These are phyloP conservation scores for Orthonyx spaldingii DNA, from an alignment of 2,113 vertebrate genomes.

Conservation along the genomic window DNA sequence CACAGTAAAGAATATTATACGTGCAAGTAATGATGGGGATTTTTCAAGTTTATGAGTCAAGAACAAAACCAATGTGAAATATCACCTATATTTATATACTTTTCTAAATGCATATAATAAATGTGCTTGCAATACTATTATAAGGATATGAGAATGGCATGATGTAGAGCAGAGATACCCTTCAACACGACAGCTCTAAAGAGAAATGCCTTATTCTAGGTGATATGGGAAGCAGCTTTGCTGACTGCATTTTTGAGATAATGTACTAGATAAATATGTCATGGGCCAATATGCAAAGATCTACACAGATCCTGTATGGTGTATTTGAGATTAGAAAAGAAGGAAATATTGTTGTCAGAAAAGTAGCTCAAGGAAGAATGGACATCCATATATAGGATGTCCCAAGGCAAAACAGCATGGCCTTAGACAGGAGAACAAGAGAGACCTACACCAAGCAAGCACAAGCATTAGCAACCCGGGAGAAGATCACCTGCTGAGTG, in stretches of 20 bases:
- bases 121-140: not conserved
- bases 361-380: not conserved
- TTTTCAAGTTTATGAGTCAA: not conserved
- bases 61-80: not conserved
- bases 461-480: not conserved
- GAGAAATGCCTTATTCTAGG: not conserved
- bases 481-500: not conserved
- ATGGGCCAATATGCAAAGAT: not conserved
- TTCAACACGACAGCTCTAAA: not conserved
- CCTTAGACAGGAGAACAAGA: not conserved
- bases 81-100: not conserved
- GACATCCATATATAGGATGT: fast-evolving
- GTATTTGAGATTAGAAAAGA: not conserved
- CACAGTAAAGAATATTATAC: not conserved
- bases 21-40: not conserved
- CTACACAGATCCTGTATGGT: not conserved
- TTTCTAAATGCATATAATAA: not conserved
- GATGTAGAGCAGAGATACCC: not conserved
- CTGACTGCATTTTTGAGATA: not conserved
- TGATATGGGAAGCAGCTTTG: not conserved
- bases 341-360: not conserved
- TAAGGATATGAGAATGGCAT: not conserved
- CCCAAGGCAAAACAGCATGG: not conserved
- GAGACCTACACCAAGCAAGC: fast-evolving
- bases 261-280: not conserved